Evolutionary conservation across 2,888 invertebrate species (phyloP).

Genomic region (Parnassius apollo): DNA sequence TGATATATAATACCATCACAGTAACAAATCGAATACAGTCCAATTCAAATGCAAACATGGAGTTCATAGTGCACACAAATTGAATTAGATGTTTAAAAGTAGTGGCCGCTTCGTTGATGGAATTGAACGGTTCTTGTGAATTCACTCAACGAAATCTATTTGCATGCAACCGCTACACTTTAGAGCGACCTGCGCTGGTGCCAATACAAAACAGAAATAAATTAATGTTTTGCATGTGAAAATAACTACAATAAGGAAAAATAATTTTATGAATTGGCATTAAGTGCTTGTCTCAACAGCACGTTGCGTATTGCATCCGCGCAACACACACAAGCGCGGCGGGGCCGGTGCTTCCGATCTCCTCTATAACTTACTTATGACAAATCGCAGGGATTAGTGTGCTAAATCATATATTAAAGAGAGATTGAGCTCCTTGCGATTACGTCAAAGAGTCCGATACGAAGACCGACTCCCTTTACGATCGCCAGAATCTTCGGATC

Average conservation of each 20-base stretch:
- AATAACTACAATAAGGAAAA: background rate
- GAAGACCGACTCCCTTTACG: constrained; percentile 58
- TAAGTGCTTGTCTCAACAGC: constrained; percentile 43
- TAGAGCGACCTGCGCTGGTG: constrained; percentile 51
- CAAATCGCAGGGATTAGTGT: constrained; percentile 33
- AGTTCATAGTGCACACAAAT: constrained; percentile 62
- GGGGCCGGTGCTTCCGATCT: constrained; percentile 73
- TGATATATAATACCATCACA: constrained; percentile 61
- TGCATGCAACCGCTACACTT: constrained; percentile 71
- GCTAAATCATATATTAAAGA: constrained; percentile 31
- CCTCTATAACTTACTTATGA: constrained; percentile 40
- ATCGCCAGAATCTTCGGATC: constrained; percentile 54
- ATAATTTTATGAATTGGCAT: constrained; percentile 43
- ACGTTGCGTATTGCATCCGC: constrained; percentile 48
- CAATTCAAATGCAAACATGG: constrained; percentile 59
- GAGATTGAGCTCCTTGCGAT: constrained; percentile 34
- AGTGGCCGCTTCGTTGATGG: constrained; percentile 54
- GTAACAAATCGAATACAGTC: constrained; percentile 52
- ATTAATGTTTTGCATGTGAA: constrained; percentile 1
- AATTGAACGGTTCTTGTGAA: constrained; percentile 37
- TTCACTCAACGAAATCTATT: constrained; percentile 53
- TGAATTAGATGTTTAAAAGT: constrained; percentile 57
- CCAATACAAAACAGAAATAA: constrained; percentile 30
- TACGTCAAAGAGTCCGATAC: constrained; percentile 39
- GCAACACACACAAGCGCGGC: constrained; percentile 73